Evolutionary conservation across 2,113 vertebrate species (phyloP).

Genomic region (Panthera uncia): DNA sequence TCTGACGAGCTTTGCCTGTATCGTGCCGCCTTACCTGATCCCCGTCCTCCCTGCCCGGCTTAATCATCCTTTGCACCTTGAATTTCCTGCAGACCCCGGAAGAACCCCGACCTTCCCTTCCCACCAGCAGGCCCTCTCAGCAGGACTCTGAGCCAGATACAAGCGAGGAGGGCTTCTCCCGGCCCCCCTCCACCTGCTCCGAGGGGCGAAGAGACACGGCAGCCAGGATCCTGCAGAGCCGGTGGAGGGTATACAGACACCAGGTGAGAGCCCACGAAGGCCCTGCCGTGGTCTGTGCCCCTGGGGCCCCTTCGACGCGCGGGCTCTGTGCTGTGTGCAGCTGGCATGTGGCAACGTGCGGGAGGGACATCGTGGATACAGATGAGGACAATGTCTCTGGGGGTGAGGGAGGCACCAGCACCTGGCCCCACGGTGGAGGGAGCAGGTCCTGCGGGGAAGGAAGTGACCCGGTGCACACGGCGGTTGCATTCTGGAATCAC

Average conservation of each 20-base stretch:
- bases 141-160: not conserved
- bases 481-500: too few relatives aligned
- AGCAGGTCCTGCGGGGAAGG: not conserved
- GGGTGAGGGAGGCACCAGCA: too few relatives aligned
- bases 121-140: not conserved
- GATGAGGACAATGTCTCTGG: accelerated
- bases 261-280: slow-evolving; percentile 78
- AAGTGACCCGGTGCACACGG: accelerated
- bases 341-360: accelerated
- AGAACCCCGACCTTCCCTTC: not conserved
- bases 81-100: slow-evolving; percentile 29
- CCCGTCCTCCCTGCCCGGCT: not conserved
- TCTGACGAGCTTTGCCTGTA: not conserved
- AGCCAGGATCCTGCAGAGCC: slow-evolving; percentile 86
- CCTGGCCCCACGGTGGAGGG: not conserved
- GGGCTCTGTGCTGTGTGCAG: accelerated
- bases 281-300: not conserved
- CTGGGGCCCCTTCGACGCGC: accelerated
- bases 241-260: slow-evolving; percentile 85
- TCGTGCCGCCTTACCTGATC: not conserved
- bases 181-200: not conserved
- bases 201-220: slow-evolving; percentile 75
- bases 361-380: not conserved
- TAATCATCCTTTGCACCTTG: not conserved
- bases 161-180: not conserved